Conservation (phyloP, 2,797 vertebrate species). For the Gila robusta region DNA sequence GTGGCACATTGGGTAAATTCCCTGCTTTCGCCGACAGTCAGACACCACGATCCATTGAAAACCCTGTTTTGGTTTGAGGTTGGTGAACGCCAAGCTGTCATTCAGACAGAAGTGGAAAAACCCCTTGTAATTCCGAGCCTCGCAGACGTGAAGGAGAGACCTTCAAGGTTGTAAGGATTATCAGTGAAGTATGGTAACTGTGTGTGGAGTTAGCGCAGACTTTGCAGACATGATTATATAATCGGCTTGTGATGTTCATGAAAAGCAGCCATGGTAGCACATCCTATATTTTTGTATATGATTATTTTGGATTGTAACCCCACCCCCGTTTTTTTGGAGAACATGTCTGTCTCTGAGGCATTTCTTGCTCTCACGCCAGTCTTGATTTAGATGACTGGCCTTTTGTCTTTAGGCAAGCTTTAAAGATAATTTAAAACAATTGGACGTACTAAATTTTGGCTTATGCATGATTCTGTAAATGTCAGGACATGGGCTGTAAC, state of each 20-base stretch:
- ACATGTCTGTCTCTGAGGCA: slow-evolving; percentile 53
- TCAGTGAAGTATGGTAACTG: slow-evolving; percentile 30
- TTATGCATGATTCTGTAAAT: slow-evolving; percentile 62
- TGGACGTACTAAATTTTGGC: slow-evolving; percentile 69
- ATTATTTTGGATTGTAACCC: slow-evolving; percentile 16
- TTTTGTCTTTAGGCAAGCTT: slow-evolving; percentile 60
- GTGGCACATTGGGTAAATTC: slow-evolving; percentile 69
- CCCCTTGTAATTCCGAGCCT: slow-evolving; percentile 49
- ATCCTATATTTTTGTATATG: slow-evolving; percentile 23
- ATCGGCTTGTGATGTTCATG: slow-evolving; percentile 9
- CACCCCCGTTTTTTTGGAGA: slow-evolving; percentile 42
- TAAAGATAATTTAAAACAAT: slow-evolving; percentile 73
- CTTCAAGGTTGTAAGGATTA: slow-evolving; percentile 58
- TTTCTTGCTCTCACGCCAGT: slow-evolving; percentile 54
- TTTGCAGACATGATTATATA: slow-evolving; percentile 35
- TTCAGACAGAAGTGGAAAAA: slow-evolving; percentile 58
- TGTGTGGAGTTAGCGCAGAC: slow-evolving; percentile 26
- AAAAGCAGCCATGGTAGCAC: slow-evolving; percentile 3
- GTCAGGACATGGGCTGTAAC: slow-evolving; percentile 61
- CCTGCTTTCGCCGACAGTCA: slow-evolving; percentile 65
- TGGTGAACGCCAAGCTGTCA: slow-evolving; percentile 64
- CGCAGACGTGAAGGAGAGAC: slow-evolving; percentile 53
- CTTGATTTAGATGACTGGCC: slow-evolving; percentile 64
- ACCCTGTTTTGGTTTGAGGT: slow-evolving; percentile 62
- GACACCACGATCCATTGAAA: slow-evolving; percentile 65